Conservation (phyloP, 2,888 invertebrate species). For the Cheilosia pagana region DNA sequence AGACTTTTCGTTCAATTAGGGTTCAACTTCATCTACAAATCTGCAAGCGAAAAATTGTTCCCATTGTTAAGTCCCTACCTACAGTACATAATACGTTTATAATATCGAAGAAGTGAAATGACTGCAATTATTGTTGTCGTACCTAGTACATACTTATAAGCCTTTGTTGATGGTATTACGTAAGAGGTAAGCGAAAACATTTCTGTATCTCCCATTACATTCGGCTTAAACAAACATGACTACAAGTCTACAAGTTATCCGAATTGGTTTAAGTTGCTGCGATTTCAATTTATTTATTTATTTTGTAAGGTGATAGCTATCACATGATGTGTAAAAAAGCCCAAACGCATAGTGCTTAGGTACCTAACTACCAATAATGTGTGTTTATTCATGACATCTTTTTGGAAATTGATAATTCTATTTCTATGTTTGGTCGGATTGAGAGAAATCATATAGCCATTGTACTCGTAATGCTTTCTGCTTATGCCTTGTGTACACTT, state of each 20-base stretch:
- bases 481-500: constrained; percentile 10
- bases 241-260: neutral
- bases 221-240: neutral
- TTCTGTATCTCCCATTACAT: no score
- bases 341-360: neutral
- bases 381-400: neutral
- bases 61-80: no score
- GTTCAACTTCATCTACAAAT: no score
- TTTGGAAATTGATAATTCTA: neutral
- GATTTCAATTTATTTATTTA: no score
- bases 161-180: no score
- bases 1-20: no score
- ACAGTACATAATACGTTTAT: no score
- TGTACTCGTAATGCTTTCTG: constrained; percentile 7
- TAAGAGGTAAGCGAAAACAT: no score
- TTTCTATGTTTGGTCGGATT: constrained; percentile 3
- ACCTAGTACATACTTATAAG: no score
- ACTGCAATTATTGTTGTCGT: no score
- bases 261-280: neutral
- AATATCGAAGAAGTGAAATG: no score
- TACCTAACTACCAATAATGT: neutral
- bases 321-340: neutral
- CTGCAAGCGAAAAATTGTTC: no score
- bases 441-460: constrained; percentile 27
- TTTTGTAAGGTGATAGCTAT: neutral